These are phyloP conservation scores for Platerodrilus igneus DNA, from an alignment of 2,888 invertebrate genomes.

Conservation along the genomic window DNA sequence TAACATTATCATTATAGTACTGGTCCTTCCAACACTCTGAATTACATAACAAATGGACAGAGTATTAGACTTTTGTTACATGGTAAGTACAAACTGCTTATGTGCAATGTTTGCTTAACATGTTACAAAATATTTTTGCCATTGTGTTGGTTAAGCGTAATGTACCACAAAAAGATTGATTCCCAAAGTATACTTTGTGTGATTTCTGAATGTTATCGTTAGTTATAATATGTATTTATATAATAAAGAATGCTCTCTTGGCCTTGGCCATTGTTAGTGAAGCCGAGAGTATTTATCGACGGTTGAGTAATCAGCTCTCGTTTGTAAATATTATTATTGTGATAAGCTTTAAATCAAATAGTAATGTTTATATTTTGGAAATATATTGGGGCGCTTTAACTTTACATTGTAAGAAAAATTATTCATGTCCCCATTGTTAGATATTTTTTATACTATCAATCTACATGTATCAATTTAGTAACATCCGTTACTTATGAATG, in stretches of 20 bases:
- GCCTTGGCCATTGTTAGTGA: constrained; percentile 21
- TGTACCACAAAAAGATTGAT: too few relatives aligned
- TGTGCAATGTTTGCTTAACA: too few relatives aligned
- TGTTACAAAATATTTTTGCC: too few relatives aligned
- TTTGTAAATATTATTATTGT: constrained; percentile 48
- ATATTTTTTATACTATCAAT: constrained; percentile 24
- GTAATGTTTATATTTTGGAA: constrained; percentile 27
- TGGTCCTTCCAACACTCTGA: too few relatives aligned
- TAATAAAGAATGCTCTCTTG: constrained; percentile 26
- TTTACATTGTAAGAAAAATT: constrained; percentile 11
- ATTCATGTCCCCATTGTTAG: constrained; percentile 21
- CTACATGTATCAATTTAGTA: constrained; percentile 14
- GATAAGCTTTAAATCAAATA: constrained; percentile 46
- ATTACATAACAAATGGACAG: constrained; percentile 2
- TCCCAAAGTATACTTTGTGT: constrained; percentile 22
- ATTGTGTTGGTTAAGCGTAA: too few relatives aligned
- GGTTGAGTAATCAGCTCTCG: constrained; percentile 27
- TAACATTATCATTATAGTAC: too few relatives aligned
- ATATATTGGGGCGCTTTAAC: constrained; percentile 19
- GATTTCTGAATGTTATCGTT: constrained; percentile 20
- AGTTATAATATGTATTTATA: constrained; percentile 18
- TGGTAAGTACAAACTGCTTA: constrained; percentile 9
- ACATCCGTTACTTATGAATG: constrained; percentile 8
- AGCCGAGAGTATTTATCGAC: constrained; percentile 28
- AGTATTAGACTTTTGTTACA: constrained; percentile 1